Percentiles rank a stretch among this genome's conserved stretches.
Evolutionary conservation across 2,797 vertebrate species (phyloP).

Genomic region (Eulemur albifrons): DNA sequence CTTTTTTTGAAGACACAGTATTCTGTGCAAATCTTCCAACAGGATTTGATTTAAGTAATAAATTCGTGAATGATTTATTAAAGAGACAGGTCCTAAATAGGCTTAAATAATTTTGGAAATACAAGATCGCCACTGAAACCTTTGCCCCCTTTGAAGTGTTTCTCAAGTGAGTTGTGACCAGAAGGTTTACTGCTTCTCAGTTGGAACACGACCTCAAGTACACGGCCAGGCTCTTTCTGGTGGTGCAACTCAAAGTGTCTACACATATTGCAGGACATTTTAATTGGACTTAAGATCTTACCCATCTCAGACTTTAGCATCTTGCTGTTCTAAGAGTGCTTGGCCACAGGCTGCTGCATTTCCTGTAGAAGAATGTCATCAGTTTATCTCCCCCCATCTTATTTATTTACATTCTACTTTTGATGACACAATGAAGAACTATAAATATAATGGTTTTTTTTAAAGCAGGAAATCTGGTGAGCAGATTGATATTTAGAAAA

Average conservation of each 20-base stretch:
- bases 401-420: constrained; percentile 58
- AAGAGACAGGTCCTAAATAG: not conserved
- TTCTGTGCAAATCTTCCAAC: not conserved
- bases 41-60: not conserved
- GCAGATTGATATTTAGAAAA: constrained; percentile 38
- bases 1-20: not conserved
- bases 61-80: not conserved
- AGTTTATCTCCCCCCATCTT: not conserved
- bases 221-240: not conserved
- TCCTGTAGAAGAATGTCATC: not conserved
- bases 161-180: not conserved
- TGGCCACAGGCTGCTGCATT: not conserved
- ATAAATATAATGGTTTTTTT: constrained; percentile 52
- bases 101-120: not conserved
- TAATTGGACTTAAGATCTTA: not conserved
- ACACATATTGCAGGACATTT: not conserved
- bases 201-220: not conserved
- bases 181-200: not conserved
- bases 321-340: not conserved
- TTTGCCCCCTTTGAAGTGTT: not conserved
- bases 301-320: not conserved
- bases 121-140: not conserved
- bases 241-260: not conserved
- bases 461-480: constrained; percentile 62
- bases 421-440: constrained; percentile 37